phyloP scores from a whole-genome alignment of 2,888 invertebrate genomes.

The Lamproptera curius region DNA sequence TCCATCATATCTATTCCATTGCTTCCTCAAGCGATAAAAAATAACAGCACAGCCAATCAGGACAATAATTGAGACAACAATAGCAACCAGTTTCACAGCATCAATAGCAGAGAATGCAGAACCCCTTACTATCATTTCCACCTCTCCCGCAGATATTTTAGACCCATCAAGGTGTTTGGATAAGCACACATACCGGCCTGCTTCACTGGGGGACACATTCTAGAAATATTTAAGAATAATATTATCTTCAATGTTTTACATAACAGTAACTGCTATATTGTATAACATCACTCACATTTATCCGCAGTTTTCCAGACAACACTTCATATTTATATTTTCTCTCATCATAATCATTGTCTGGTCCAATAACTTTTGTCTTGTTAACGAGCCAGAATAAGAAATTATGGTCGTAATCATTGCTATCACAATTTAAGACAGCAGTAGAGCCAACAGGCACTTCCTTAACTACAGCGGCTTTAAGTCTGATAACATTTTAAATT shows the following conservation, averaged over 20 bases:
- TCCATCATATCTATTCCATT: slow-evolving; percentile 65
- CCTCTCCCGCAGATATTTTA: slow-evolving; percentile 73
- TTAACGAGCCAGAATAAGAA: slow-evolving; percentile 83
- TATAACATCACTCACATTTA: slow-evolving; percentile 73
- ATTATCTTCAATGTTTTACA: not conserved
- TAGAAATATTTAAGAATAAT: slow-evolving; percentile 41
- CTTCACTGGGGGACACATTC: slow-evolving; percentile 79
- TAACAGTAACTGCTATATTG: slow-evolving; percentile 1
- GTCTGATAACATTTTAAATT: slow-evolving; percentile 38
- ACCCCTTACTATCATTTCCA: slow-evolving; percentile 79
- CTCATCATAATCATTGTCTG: slow-evolving; percentile 78
- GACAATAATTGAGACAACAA: slow-evolving; percentile 64
- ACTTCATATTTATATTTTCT: slow-evolving; percentile 84
- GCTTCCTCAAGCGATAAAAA: slow-evolving; percentile 59
- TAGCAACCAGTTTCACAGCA: slow-evolving; percentile 66
- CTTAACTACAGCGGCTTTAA: slow-evolving; percentile 51
- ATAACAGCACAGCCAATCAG: slow-evolving; percentile 62
- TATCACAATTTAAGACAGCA: slow-evolving; percentile 79
- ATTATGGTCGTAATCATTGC: slow-evolving; percentile 81
- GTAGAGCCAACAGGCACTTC: slow-evolving; percentile 79
- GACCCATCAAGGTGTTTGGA: slow-evolving; percentile 76
- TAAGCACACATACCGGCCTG: slow-evolving; percentile 82
- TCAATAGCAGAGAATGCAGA: slow-evolving; percentile 57
- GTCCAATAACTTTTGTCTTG: slow-evolving; percentile 79
- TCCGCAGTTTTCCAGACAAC: slow-evolving; percentile 81